phyloP scores from a whole-genome alignment of 92 coral and sea anemone species.

The Porites cylindrica region DNA sequence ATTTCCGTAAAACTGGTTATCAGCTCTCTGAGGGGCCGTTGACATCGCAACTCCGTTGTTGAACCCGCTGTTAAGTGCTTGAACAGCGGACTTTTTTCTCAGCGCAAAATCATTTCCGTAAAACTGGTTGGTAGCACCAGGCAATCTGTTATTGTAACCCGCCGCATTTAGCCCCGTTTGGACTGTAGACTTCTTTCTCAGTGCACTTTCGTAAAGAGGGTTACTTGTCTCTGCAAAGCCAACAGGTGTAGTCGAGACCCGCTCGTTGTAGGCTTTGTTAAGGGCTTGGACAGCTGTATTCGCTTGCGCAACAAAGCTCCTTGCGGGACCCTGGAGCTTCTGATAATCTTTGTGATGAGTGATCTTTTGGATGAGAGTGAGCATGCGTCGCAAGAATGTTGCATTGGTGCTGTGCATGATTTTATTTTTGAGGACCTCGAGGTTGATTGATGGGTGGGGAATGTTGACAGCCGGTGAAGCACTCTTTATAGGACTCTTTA shows the following conservation, averaged over 20 bases:
- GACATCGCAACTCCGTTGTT: slow-evolving; percentile 49
- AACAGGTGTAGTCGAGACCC: slow-evolving; percentile 46
- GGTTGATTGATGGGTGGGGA: slow-evolving; percentile 63
- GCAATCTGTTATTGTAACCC: slow-evolving; percentile 40
- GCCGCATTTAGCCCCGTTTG: slow-evolving; percentile 42
- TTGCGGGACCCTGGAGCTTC: slow-evolving; percentile 75
- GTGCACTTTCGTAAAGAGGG: slow-evolving; percentile 24
- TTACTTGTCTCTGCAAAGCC: not conserved
- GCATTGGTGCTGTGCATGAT: slow-evolving; percentile 84
- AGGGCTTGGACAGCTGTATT: slow-evolving; percentile 74
- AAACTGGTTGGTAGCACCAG: slow-evolving; percentile 3
- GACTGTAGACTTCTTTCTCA: slow-evolving; percentile 72
- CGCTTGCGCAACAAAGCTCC: slow-evolving; percentile 79
- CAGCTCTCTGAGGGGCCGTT: slow-evolving; percentile 1
- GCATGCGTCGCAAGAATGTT: slow-evolving; percentile 84
- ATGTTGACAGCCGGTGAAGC: not conserved
- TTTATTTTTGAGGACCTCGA: slow-evolving; percentile 78
- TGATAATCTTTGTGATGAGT: slow-evolving; percentile 89
- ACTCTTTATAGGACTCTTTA: slow-evolving; percentile 15
- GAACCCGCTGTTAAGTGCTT: slow-evolving; percentile 54
- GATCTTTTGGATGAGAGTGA: slow-evolving; percentile 79
- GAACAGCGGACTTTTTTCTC: slow-evolving; percentile 64
- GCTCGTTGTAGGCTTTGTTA: slow-evolving; percentile 54
- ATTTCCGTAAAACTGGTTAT: slow-evolving; percentile 26
- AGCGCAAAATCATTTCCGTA: slow-evolving; percentile 45